Conservation (phyloP, 2,113 vertebrate species). For the Oryzias curvinotus region DNA sequence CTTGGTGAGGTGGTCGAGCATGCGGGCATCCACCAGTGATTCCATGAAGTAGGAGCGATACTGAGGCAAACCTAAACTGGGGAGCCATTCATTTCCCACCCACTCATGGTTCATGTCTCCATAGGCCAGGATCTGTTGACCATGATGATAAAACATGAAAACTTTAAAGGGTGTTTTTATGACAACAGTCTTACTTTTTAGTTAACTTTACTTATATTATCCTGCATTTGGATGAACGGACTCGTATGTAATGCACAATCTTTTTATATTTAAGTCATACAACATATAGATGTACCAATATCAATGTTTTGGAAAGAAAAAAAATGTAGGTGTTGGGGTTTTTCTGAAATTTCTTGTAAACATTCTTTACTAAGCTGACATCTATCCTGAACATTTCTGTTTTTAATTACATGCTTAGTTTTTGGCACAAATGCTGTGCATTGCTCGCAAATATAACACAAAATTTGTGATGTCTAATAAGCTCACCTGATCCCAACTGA, state of each 20-base stretch:
- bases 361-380: too few relatives aligned
- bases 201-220: too few relatives aligned
- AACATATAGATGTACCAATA: too few relatives aligned
- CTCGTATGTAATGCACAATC: too few relatives aligned
- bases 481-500: constrained; percentile 93
- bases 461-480: background rate
- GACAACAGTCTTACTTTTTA: too few relatives aligned
- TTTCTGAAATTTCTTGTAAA: too few relatives aligned
- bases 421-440: background rate
- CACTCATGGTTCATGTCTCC: constrained; percentile 96
- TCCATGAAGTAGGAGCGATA: constrained; percentile 97
- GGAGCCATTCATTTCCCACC: constrained; percentile 94
- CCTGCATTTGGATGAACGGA: too few relatives aligned
- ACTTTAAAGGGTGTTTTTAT: too few relatives aligned
- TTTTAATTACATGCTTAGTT: background rate
- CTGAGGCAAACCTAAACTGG: constrained; percentile 90
- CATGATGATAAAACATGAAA: background rate
- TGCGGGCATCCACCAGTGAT: constrained; percentile 91
- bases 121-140: constrained; percentile 87
- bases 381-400: too few relatives aligned
- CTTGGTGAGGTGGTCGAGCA: constrained; percentile 94
- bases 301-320: too few relatives aligned
- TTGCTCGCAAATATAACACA: background rate
- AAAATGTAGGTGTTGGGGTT: too few relatives aligned
- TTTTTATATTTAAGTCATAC: too few relatives aligned